These are phyloP conservation scores for Cotesia vestalis DNA, from an alignment of 1,140 invertebrate genomes.

Conservation along the genomic window DNA sequence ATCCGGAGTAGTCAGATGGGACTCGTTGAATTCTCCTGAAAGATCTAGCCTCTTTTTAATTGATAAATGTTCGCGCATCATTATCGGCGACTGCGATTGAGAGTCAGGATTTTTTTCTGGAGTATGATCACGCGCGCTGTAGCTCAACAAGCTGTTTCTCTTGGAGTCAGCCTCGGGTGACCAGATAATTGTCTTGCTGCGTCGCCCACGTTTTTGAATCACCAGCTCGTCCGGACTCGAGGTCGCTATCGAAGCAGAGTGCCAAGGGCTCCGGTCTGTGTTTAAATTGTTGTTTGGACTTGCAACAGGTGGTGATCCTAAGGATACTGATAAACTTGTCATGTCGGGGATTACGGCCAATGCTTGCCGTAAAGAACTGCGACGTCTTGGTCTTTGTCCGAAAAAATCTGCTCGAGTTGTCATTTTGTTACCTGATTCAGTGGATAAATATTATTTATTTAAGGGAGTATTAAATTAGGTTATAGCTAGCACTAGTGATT, in stretches of 20 bases:
- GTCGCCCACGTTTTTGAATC: constrained; percentile 74
- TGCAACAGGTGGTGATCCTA: constrained; percentile 32
- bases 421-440: constrained; percentile 40
- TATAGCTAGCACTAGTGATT: neutral
- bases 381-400: constrained; percentile 47
- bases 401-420: constrained; percentile 54
- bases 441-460: constrained; percentile 2
- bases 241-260: constrained; percentile 46
- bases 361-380: constrained; percentile 56
- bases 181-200: constrained; percentile 71
- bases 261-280: constrained; percentile 57
- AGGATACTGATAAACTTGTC: constrained; percentile 50
- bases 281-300: constrained; percentile 55
- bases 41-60: constrained; percentile 42
- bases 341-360: constrained; percentile 59
- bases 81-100: constrained; percentile 2
- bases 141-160: constrained; percentile 59
- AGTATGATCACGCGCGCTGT: constrained; percentile 61
- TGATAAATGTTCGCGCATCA: neutral
- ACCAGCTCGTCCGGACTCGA: constrained; percentile 77
- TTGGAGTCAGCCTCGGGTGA: constrained; percentile 74
- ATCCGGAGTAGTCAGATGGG: constrained; percentile 68
- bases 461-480: neutral
- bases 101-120: constrained; percentile 65
- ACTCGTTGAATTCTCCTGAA: constrained; percentile 59